phyloP scores from a whole-genome alignment of 2,888 invertebrate species.

The Oxytorus armatus region DNA sequence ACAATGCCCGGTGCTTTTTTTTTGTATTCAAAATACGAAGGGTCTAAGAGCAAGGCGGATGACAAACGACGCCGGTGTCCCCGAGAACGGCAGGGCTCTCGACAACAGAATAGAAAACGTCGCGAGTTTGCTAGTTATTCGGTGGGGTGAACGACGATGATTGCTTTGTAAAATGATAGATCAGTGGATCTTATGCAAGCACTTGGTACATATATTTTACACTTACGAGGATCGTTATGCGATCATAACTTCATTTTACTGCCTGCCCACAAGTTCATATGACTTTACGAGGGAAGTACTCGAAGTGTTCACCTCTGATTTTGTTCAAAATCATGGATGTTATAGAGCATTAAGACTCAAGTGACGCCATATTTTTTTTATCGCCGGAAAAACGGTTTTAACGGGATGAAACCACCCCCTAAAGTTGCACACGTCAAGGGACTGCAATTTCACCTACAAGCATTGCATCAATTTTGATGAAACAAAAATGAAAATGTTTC shows the following conservation, averaged over 20 bases:
- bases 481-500: too few species aligned
- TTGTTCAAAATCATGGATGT: too few species aligned
- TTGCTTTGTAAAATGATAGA: constrained; percentile 57
- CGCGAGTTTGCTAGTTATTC: constrained; percentile 56
- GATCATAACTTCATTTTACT: not conserved
- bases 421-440: too few species aligned
- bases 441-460: too few species aligned
- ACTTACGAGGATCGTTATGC: not conserved
- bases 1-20: constrained; percentile 79
- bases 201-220: constrained; percentile 20
- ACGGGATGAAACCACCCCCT: too few species aligned
- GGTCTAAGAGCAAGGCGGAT: constrained; percentile 68
- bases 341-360: too few species aligned
- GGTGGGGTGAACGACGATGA: constrained; percentile 47
- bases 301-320: too few species aligned
- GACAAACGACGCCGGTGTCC: constrained; percentile 67
- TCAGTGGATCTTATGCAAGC: constrained; percentile 47
- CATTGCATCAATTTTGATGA: too few species aligned
- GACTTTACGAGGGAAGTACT: too few species aligned
- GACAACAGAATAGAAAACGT: constrained; percentile 52
- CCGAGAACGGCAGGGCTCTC: constrained; percentile 48
- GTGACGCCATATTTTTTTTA: too few species aligned
- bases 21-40: constrained; percentile 73
- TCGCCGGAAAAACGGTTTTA: too few species aligned
- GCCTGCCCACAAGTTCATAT: too few species aligned